Conservation (phyloP, 1,140 invertebrate genomes). For the Acromyrmex charruanus region DNA sequence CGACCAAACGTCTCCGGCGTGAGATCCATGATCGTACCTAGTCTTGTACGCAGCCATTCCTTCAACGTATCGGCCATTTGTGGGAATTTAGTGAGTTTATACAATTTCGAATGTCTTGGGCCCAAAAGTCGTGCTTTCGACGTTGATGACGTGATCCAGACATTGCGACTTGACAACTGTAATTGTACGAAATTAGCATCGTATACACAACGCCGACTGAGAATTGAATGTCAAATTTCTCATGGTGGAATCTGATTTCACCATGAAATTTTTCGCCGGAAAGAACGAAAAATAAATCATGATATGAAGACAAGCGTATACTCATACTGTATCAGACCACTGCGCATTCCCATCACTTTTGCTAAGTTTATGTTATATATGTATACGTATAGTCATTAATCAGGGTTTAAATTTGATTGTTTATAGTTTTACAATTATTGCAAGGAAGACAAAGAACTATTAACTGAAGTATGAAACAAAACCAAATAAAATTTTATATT, state of each 20-base stretch:
- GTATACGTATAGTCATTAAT: too few species aligned
- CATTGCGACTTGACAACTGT: slow-evolving; percentile 35
- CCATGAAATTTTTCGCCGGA: neutral
- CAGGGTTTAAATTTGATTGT: too few species aligned
- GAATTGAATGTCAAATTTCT: neutral
- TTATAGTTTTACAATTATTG: too few species aligned
- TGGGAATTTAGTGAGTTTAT: neutral
- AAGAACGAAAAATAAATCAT: neutral
- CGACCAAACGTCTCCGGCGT: slow-evolving; percentile 75
- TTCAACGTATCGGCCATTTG: slow-evolving; percentile 76
- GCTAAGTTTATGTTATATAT: too few species aligned
- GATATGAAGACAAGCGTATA: too few species aligned
- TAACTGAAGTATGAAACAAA: too few species aligned
- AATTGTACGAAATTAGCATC: slow-evolving; percentile 28
- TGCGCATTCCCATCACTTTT: too few species aligned
- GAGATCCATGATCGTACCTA: slow-evolving; percentile 79
- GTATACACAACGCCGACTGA: neutral
- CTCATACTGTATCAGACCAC: too few species aligned
- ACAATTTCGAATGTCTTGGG: slow-evolving; percentile 12
- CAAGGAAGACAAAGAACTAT: too few species aligned
- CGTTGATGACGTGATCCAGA: neutral
- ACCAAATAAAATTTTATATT: too few species aligned
- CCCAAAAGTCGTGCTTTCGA: neutral
- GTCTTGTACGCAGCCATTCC: slow-evolving; percentile 73
- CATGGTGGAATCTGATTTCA: too few species aligned